A percentile compares a stretch with the other conserved stretches of the same genome.
Evolutionary conservation across 2,113 vertebrate genomes (phyloP).

Genomic region (Morone saxatilis): DNA sequence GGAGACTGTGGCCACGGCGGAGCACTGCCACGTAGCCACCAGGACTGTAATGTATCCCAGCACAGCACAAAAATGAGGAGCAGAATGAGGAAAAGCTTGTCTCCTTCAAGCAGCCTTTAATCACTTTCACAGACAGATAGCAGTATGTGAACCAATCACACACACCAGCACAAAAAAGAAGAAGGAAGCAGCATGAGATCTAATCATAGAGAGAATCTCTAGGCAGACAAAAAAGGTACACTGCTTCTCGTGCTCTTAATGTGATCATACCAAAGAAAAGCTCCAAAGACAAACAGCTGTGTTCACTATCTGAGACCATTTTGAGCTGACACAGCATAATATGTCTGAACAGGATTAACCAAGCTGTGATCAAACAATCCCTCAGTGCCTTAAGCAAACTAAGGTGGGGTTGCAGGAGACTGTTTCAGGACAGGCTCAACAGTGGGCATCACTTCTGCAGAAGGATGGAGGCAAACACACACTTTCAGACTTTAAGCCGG

Average conservation of each 20-base stretch:
- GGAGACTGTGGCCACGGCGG: neutral
- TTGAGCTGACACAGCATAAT: constrained; percentile 47
- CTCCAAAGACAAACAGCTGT: constrained; percentile 22
- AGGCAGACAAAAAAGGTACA: neutral
- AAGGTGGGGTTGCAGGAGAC: constrained; percentile 65
- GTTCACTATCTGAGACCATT: neutral
- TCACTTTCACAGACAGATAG: constrained; percentile 3
- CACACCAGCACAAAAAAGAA: constrained; percentile 5
- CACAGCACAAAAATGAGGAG: neutral
- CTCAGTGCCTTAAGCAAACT: constrained; percentile 75
- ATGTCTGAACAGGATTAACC: constrained; percentile 65
- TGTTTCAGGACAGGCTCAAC: constrained; percentile 33
- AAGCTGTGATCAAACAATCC: constrained; percentile 75
- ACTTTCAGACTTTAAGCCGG: constrained; percentile 46
- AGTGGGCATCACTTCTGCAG: constrained; percentile 30
- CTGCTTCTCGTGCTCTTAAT: neutral
- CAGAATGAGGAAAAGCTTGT: neutral
- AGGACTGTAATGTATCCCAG: neutral
- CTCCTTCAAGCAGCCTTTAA: constrained; percentile 15
- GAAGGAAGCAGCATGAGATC: constrained; percentile 32
- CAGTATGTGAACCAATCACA: constrained; percentile 1
- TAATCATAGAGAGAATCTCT: constrained; percentile 37
- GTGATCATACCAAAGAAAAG: constrained; percentile 7
- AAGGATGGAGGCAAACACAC: constrained; percentile 50
- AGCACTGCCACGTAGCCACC: neutral